Evolutionary conservation across 2,113 vertebrate species (phyloP), one percentile per base, ranked within the genome.

Genomic region (Bubo bubo): DNA sequence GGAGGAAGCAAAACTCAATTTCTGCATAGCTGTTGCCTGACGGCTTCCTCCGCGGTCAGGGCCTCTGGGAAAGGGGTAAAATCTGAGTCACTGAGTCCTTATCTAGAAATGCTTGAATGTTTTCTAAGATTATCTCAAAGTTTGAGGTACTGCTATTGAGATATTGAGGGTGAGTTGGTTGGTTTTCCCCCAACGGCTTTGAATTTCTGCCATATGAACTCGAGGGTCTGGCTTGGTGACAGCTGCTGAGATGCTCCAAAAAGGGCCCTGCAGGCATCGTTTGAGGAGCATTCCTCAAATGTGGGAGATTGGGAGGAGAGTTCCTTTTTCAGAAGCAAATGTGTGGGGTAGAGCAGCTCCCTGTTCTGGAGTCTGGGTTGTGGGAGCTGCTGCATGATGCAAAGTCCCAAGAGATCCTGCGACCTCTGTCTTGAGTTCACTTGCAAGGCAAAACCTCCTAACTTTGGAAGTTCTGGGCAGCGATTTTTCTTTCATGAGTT

Each of bases 241-340:
- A 1, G 11, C 62, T 49, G 10, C 6, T 16, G 52, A 66, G 34
- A 2, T 12, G n/a, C 15, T 71, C 6, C 43, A 32, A 7, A 23
- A 21, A 34, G 35, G 30, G 35, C 63, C 14, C 35, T 20, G 68
- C 24, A 53, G 88, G 37, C 19, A 4, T 10, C 0, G 2, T 27
- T 0, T 5, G 11, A 21, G 59, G 24, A 35, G 14, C 10, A 3
- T 4, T 39, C 18, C 53, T 41, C 35, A 5, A 0, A 2, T 0
- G 2, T 0, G 12, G 81, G 52, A 60, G 30, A 0, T n/a, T 6
- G 10, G 66, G 26, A 73, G 59, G 15, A 34, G 10, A 30, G 30
- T 1, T 66, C 5, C 4, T n/a, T 58, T 24, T 16, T 12, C n/a
- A 30, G 88, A 63, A 92, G 53, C 20, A 11, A 11, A 5, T 10